These are phyloP conservation scores for Apostichopus leukothele DNA, from an alignment of 53 echinoderm and acorn worm genomes.

Conservation along the genomic window DNA sequence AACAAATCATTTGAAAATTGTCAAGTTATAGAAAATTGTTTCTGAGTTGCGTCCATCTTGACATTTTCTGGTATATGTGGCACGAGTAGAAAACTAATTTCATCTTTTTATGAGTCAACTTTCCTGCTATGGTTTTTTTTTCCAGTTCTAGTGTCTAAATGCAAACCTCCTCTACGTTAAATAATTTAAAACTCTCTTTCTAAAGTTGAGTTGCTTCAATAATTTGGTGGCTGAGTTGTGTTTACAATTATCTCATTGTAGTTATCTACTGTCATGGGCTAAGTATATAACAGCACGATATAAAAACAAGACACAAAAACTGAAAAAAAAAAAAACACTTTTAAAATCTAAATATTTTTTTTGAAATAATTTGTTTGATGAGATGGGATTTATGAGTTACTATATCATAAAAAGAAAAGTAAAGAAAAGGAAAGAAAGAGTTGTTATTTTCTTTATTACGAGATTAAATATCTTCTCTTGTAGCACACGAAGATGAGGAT, in stretches of 20 bases:
- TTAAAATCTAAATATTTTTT: neutral
- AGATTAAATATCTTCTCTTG: slow-evolving; percentile 38
- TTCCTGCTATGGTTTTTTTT: too few relatives aligned
- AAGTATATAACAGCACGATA: neutral
- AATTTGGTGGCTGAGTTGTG: too few relatives aligned
- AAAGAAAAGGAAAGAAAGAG: neutral
- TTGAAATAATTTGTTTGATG: neutral
- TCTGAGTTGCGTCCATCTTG: too few relatives aligned
- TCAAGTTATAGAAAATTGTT: too few relatives aligned
- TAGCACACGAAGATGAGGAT: slow-evolving; percentile 39
- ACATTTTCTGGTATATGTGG: too few relatives aligned
- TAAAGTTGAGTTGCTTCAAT: too few relatives aligned
- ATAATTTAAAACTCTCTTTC: too few relatives aligned
- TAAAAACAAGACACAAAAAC: neutral
- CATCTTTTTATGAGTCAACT: too few relatives aligned
- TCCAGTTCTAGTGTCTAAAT: too few relatives aligned
- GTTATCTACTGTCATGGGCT: neutral
- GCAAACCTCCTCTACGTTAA: too few relatives aligned
- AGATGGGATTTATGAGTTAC: neutral
- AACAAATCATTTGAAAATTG: too few relatives aligned
- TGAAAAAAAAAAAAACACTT: neutral
- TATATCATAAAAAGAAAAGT: neutral
- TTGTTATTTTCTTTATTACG: slow-evolving; percentile 5
- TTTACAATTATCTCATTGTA: neutral
- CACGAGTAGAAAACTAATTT: too few relatives aligned